These are phyloP conservation scores for Gymnopithys bicolor DNA, from an alignment of 2,797 vertebrate species.

Conservation along the genomic window DNA sequence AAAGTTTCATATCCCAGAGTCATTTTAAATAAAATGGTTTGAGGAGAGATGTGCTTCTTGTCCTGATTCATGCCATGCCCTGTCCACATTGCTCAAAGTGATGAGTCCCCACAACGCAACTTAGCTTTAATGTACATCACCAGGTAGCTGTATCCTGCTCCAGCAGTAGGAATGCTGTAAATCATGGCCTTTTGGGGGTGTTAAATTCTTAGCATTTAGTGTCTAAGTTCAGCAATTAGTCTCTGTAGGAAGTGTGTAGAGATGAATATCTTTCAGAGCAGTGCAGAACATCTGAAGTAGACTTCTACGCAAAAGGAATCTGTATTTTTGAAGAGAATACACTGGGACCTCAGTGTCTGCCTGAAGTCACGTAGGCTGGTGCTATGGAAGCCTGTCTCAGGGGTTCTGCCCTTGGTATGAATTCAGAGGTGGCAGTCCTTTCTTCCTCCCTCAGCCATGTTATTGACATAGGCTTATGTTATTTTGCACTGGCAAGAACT, in stretches of 20 bases:
- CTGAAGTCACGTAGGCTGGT: not conserved
- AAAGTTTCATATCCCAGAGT: not conserved
- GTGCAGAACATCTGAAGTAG: not conserved
- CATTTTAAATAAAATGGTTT: not conserved
- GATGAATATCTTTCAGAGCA: not conserved
- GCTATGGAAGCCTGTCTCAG: not conserved
- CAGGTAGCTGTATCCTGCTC: not conserved
- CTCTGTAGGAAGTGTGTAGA: not conserved
- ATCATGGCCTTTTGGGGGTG: not conserved
- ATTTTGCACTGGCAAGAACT: not conserved
- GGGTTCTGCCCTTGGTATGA: not conserved
- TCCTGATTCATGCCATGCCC: not conserved
- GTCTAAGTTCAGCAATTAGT: not conserved
- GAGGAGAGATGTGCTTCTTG: not conserved
- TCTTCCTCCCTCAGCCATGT: not conserved
- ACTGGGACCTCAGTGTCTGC: not conserved
- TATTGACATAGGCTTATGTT: rapidly evolving
- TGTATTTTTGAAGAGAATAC: not conserved
- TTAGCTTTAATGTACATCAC: not conserved
- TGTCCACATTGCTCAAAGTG: not conserved
- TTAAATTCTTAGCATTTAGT: not conserved
- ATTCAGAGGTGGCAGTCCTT: not conserved
- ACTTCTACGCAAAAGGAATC: not conserved
- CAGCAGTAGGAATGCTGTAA: not conserved
- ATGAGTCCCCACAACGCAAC: not conserved